A percentile compares a stretch with the other conserved stretches of the same genome.
phyloP scores from a whole-genome alignment of 37 sponge, comb jelly and placozoan genomes.

The Beroe forskalii region DNA sequence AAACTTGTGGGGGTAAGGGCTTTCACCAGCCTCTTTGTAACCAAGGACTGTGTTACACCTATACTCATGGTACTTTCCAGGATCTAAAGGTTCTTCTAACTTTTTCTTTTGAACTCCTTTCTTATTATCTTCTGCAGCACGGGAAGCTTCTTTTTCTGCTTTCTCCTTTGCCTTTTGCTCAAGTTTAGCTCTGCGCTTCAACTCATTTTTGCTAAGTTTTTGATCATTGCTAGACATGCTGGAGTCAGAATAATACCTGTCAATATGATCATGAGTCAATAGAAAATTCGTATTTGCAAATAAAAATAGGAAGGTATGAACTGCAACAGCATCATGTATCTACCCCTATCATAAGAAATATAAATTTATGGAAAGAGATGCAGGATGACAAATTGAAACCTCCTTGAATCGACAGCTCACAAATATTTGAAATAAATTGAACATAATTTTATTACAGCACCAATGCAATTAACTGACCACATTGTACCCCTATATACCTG shows the following conservation, averaged over 20 bases:
- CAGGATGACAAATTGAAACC: too few relatives aligned
- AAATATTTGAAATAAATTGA: too few relatives aligned
- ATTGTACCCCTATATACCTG: too few relatives aligned
- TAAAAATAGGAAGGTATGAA: too few relatives aligned
- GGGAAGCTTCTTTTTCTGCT: conserved; percentile 71
- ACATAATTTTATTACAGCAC: too few relatives aligned
- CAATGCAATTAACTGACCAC: too few relatives aligned
- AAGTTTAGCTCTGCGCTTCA: conserved; percentile 78
- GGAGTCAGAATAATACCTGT: background rate
- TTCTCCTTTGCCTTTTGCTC: conserved; percentile 92
- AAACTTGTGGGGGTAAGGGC: conserved; percentile 99
- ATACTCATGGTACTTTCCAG: conserved; percentile 67
- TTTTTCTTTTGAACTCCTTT: conserved; percentile 43
- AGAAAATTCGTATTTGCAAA: too few relatives aligned
- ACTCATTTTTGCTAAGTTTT: conserved; percentile 74
- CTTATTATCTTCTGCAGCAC: background rate
- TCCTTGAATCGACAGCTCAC: too few relatives aligned
- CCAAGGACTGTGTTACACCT: conserved; percentile 10
- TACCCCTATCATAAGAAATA: too few relatives aligned
- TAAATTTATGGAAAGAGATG: too few relatives aligned
- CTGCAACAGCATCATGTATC: too few relatives aligned
- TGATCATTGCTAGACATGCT: conserved; percentile 1
- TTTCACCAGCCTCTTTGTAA: conserved; percentile 76
- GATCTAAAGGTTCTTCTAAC: conserved; percentile 83
- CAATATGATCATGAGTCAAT: too few relatives aligned